phyloP scores from a whole-genome alignment of 1,140 invertebrate species.

The Aphelinus atriplicis region DNA sequence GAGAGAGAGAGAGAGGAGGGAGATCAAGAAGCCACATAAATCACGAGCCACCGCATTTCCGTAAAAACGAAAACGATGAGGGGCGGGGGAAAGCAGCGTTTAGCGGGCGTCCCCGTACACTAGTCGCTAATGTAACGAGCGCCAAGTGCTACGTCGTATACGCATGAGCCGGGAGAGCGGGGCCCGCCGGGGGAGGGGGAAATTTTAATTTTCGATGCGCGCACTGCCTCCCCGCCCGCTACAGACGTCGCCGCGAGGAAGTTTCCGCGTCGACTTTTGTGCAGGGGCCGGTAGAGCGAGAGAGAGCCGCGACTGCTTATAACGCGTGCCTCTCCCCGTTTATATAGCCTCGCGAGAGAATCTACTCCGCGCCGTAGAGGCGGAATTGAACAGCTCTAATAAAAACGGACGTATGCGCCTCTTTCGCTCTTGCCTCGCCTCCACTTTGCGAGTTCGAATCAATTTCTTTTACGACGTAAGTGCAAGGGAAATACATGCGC shows the following conservation, averaged over 20 bases:
- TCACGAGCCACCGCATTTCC: not conserved
- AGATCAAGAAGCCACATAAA: not conserved
- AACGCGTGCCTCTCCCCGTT: too few species aligned
- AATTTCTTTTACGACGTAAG: slow-evolving; percentile 28
- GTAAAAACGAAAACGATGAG: slow-evolving; percentile 2
- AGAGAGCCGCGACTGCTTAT: too few species aligned
- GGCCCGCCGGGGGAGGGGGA: not conserved
- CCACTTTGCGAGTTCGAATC: slow-evolving; percentile 13
- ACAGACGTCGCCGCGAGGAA: not conserved
- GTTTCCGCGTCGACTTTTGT: slow-evolving; percentile 4
- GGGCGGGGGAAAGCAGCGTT: not conserved
- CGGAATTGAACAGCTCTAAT: slow-evolving; percentile 15
- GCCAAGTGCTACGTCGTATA: too few species aligned
- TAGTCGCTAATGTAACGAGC: slow-evolving; percentile 8
- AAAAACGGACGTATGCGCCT: slow-evolving; percentile 8
- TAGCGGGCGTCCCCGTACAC: not conserved
- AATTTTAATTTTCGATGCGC: slow-evolving; percentile 22
- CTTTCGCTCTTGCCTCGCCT: not conserved
- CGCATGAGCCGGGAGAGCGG: too few species aligned
- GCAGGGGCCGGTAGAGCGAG: too few species aligned
- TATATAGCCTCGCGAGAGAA: too few species aligned
- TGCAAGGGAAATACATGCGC: slow-evolving; percentile 1
- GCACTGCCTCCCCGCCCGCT: not conserved
- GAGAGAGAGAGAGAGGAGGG: not conserved
- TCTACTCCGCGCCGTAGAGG: not conserved